These are phyloP conservation scores for Macropis europaea DNA, from an alignment of 2,888 invertebrate species.

Conservation along the genomic window DNA sequence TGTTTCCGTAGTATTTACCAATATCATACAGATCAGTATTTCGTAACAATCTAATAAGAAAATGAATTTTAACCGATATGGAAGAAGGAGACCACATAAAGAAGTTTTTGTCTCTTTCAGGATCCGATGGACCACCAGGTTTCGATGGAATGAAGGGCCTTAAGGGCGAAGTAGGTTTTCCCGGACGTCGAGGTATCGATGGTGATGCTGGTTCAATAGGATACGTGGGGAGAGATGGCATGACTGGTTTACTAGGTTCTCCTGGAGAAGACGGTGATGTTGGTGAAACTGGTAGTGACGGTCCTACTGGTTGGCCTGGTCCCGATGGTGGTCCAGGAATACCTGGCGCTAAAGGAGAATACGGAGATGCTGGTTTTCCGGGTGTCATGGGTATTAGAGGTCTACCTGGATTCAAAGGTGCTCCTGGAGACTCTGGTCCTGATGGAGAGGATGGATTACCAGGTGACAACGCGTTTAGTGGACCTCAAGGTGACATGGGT, in stretches of 20 bases:
- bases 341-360: slow-evolving; percentile 87
- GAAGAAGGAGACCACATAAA: too few species aligned
- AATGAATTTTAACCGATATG: too few species aligned
- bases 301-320: slow-evolving; percentile 85
- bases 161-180: slow-evolving; percentile 76
- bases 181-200: slow-evolving; percentile 78
- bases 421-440: slow-evolving; percentile 84
- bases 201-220: slow-evolving; percentile 79
- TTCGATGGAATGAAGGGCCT: slow-evolving; percentile 75
- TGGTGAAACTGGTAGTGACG: slow-evolving; percentile 84
- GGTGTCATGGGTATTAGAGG: slow-evolving; percentile 86
- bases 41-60: too few species aligned
- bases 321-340: slow-evolving; percentile 65
- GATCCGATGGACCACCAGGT: slow-evolving; percentile 72
- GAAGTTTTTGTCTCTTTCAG: too few species aligned
- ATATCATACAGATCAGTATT: too few species aligned
- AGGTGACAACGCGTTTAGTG: slow-evolving; percentile 85
- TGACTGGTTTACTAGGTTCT: slow-evolving; percentile 82
- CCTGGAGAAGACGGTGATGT: slow-evolving; percentile 80
- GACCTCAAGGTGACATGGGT: slow-evolving; percentile 87
- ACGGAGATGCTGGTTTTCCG: slow-evolving; percentile 86
- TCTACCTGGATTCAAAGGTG: slow-evolving; percentile 82
- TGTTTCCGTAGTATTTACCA: too few species aligned
- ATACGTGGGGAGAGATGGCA: slow-evolving; percentile 76
- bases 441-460: slow-evolving; percentile 84